Evolutionary conservation across 2,888 invertebrate genomes (phyloP), one percentile per base, ranked within the genome.

Genomic region (Ditula angustiorana): DNA sequence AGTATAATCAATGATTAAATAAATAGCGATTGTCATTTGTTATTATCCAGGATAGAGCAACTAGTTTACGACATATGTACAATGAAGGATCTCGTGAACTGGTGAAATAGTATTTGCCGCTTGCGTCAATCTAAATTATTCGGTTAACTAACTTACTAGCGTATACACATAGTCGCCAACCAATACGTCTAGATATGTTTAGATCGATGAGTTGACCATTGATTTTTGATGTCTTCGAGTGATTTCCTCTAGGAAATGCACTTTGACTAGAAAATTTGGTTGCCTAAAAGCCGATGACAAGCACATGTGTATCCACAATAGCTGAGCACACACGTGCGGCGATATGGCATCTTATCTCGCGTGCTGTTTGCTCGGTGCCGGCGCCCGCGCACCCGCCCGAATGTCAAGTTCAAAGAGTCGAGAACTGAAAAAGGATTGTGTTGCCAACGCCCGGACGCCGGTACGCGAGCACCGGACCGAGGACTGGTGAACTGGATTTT

Each of bases 401-500:
- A 81, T 86, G 89, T 88, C 92, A 91, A 91, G 91, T 92, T 91
- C 88, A 91, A 86, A 86, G 82, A 87, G 87, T 88, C 87, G 88
- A 82, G 85, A 79, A 78, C 82, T 77, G 76, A 72, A 58, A 58
- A 59, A 49, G 58, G 57, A 26, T 52, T 44, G 52, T 50, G 60
- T 58, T 10, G 47, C 24, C 21, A n/a, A 44, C 21, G 44, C 24
- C 52, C 58, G 50, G 26, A 5, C 37, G 13, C 35, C 19, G 30
- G 33, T 21, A 35, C 24, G n/a, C 23, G 33, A n/a, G 11, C 10
- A 10, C 33, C 19, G 8, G 41, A 8, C 41, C 46, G 11, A 11
- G 10, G 33, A 11, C 26, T 26, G 26, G 26, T 26, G 26, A 26
- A 26, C 26, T 26, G 26, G 26, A n/a, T n/a, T n/a, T n/a, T 1